phyloP scores from a whole-genome alignment of 2,888 invertebrate genomes.

The Dinocampus coccinellae region DNA sequence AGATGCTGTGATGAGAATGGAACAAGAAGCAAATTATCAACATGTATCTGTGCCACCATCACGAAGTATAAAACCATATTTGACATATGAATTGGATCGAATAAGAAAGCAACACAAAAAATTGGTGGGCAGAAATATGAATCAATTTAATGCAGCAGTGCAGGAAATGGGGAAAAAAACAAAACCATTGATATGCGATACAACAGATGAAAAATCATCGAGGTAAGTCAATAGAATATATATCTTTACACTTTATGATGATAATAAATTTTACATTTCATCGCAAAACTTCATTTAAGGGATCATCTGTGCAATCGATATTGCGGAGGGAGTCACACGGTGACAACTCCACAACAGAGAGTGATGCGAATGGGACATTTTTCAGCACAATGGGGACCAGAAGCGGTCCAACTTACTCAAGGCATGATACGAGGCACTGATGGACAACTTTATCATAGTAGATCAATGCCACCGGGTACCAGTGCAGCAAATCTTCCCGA shows the following conservation, averaged over 20 bases:
- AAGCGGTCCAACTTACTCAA: constrained; percentile 72
- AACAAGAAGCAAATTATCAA: constrained; percentile 71
- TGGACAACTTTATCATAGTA: constrained; percentile 57
- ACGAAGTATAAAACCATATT: constrained; percentile 77
- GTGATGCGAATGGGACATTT: constrained; percentile 78
- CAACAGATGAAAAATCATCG: constrained; percentile 44
- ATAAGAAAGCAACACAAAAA: constrained; percentile 71
- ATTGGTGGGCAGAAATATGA: constrained; percentile 68
- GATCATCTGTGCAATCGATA: constrained; percentile 79
- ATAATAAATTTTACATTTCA: neutral
- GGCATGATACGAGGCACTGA: constrained; percentile 69
- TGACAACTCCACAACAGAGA: constrained; percentile 79
- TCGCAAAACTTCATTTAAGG: constrained; percentile 42
- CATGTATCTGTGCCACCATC: constrained; percentile 73
- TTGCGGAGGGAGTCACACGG: constrained; percentile 84
- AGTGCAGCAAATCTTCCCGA: constrained; percentile 11
- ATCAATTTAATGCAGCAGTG: constrained; percentile 68
- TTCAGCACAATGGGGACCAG: constrained; percentile 77
- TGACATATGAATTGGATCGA: constrained; percentile 79
- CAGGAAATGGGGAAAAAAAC: constrained; percentile 58
- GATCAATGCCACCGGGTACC: constrained; percentile 35
- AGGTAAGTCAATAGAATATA: constrained; percentile 38
- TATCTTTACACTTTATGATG: neutral
- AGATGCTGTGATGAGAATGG: constrained; percentile 78
- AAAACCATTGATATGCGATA: constrained; percentile 45